Conservation (phyloP, 2,113 vertebrate genomes). For the Pipa parva region DNA sequence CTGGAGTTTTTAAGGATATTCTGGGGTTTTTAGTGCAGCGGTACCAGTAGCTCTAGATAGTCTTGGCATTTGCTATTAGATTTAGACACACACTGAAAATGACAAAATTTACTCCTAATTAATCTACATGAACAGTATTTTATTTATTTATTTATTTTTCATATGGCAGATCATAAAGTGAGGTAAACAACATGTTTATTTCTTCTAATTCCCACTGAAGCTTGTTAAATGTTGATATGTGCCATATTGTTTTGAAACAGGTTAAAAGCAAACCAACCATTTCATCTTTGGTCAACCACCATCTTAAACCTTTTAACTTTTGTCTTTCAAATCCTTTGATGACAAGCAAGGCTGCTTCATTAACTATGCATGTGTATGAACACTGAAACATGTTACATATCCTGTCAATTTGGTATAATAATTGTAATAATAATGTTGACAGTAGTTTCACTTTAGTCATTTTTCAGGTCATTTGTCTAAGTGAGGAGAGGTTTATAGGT, state of each 20-base stretch:
- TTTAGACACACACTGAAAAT: no score
- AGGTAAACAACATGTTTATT: slow-evolving; percentile 56
- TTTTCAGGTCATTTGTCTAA: slow-evolving; percentile 38
- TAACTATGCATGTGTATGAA: slow-evolving; percentile 22
- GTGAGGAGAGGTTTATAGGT: slow-evolving; percentile 14
- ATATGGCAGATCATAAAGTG: slow-evolving; percentile 46
- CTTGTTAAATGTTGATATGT: slow-evolving; percentile 56
- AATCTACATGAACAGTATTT: background rate
- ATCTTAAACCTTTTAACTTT: slow-evolving; percentile 47
- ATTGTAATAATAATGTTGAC: slow-evolving; percentile 40
- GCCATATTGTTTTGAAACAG: slow-evolving; percentile 55
- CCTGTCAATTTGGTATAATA: slow-evolving; percentile 39
- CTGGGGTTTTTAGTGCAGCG: no score
- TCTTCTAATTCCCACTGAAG: slow-evolving; percentile 53
- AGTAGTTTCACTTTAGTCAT: slow-evolving; percentile 29
- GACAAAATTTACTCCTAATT: no score
- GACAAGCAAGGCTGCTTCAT: slow-evolving; percentile 31
- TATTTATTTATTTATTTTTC: background rate
- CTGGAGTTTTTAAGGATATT: no score
- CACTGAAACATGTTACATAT: slow-evolving; percentile 14
- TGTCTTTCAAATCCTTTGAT: slow-evolving; percentile 12
- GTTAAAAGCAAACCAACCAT: slow-evolving; percentile 58
- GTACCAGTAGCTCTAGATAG: no score
- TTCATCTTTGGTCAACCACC: slow-evolving; percentile 53
- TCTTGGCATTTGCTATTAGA: no score